Percentiles rank a stretch among this genome's conserved stretches.
Evolutionary conservation across 1,140 invertebrate genomes (phyloP).

Genomic region (Conus betulinus): DNA sequence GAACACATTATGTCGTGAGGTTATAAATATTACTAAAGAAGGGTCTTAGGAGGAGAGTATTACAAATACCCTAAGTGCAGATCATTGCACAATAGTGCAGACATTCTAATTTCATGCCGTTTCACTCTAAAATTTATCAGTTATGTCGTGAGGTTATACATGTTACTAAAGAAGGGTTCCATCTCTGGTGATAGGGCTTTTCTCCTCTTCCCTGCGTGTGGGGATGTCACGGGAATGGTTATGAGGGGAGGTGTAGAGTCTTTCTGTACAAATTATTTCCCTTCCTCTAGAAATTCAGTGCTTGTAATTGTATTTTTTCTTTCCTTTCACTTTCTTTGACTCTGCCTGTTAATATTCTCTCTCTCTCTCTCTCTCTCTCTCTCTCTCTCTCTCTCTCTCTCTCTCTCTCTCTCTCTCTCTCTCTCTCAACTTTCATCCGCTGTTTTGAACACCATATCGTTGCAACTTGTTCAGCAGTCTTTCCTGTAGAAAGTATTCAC

Average conservation of each 20-base stretch:
- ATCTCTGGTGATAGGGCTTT: no score
- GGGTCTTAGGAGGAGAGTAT: no score
- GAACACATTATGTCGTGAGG: not conserved
- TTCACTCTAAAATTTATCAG: no score
- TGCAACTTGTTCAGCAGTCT: no score
- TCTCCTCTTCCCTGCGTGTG: not conserved
- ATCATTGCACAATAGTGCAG: no score
- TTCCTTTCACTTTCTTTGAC: not conserved
- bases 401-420: conserved; percentile 12
- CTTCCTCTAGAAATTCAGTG: not conserved
- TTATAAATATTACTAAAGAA: no score
- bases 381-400: conserved; percentile 1
- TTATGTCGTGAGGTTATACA: not conserved
- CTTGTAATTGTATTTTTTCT: not conserved
- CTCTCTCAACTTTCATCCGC: no score
- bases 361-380: not conserved
- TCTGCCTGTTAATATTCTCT: not conserved
- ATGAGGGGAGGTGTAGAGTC: not conserved
- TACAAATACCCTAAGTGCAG: no score
- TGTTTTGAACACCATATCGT: no score
- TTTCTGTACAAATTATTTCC: not conserved
- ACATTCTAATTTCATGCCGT: no score
- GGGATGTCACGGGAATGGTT: no score
- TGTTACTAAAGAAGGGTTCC: not conserved
- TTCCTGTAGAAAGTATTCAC: no score